These are phyloP conservation scores for Girardinichthys multiradiatus DNA, from an alignment of 2,113 vertebrate species.

Conservation along the genomic window DNA sequence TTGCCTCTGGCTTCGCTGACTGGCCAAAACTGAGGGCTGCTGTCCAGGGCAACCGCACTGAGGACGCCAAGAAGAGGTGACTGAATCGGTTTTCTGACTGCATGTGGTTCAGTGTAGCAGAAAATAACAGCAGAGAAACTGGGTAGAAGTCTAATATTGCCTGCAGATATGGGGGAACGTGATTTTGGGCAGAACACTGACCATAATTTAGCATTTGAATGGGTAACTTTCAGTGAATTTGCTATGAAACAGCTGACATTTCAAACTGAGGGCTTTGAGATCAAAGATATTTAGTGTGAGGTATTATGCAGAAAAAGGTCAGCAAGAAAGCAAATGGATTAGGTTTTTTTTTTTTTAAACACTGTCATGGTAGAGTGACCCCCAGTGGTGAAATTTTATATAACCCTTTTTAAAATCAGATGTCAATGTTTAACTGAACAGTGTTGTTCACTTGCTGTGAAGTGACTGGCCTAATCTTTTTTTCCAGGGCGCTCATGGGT, in stretches of 20 bases:
- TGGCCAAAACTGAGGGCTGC: conserved; percentile 71
- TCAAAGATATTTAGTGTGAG: conserved; percentile 35
- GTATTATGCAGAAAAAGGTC: not conserved
- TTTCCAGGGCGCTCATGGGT: conserved; percentile 73
- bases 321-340: not conserved
- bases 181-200: not conserved
- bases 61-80: conserved; percentile 58
- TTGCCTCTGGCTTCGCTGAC: accelerated
- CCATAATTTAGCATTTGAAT: not conserved
- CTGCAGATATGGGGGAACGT: too few species aligned
- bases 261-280: conserved; percentile 1
- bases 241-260: not conserved
- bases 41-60: conserved; percentile 63
- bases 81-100: not conserved
- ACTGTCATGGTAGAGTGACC: conserved; percentile 4
- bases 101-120: not conserved
- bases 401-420: not conserved
- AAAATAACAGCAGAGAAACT: too few species aligned
- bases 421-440: too few species aligned
- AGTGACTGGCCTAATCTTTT: not conserved
- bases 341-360: not conserved
- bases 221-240: not conserved
- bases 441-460: too few species aligned
- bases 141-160: not conserved
- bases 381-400: conserved; percentile 30